Base-by-base conservation (phyloP, 2,113 vertebrate genomes). In the Sterna hirundo region DNA sequence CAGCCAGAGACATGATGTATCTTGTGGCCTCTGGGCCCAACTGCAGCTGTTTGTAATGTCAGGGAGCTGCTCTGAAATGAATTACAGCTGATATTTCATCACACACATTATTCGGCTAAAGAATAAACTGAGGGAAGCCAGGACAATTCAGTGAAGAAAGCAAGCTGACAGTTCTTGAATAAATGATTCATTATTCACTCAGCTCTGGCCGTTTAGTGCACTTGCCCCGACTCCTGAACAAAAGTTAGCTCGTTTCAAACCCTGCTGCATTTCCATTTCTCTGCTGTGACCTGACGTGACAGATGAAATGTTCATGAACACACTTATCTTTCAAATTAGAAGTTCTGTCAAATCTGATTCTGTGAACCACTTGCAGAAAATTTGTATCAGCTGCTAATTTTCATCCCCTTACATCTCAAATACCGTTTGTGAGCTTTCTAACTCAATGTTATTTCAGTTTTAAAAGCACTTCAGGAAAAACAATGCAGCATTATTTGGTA, bases 381-480 rank as follows among this genome's bases (percentile, higher is more conserved):
- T 51, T 88, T 4, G 0, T 42, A 88, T 88, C 76, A 78, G 75
- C 90, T 90, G 79, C 71, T 92, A 70, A 90, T 96, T 95, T 86
- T 86, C 86, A 62, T 76, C 79, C 76, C 75, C 27, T 74, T 83
- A 57, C 46, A 11, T 88, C 92, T 92, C 79, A 66, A 77, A 77
- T 40, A n/a, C 47, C 12, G 11, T 62, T 90, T 88, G 88, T 38
- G 85, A 60, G 83, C 78, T 94, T 92, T 66, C 38, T 82, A 80
- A 83, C 62, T 80, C n/a, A 3, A 12, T 25, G 75, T 65, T 85
- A 65, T 70, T 93, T 80, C 71, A 10, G 85, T 83, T 94, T 93
- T 88, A 83, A 96, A 96, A 87, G 92, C 93, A 80, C 88, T 95
- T 94, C 76, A 90, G 90, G 75, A 83, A 70, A 76, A 94, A 64